These are phyloP conservation scores for Gallinago paraguaiae DNA, from an alignment of 2,113 vertebrate species.

Conservation along the genomic window DNA sequence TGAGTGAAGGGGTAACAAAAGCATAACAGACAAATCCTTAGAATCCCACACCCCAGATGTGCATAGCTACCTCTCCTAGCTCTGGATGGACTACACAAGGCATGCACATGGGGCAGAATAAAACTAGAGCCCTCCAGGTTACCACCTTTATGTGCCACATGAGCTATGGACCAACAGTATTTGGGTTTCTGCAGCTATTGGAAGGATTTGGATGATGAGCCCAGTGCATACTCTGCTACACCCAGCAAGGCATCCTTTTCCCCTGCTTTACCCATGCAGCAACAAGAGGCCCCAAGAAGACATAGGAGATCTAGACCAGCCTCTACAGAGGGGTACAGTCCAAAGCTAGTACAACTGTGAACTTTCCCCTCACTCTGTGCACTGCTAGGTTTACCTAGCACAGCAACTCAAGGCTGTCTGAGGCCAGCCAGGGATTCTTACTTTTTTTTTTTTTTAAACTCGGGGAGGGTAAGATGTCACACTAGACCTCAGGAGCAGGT, in stretches of 20 bases:
- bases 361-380: neutral
- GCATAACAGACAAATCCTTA: neutral
- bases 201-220: neutral
- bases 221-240: neutral
- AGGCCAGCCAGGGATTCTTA: neutral
- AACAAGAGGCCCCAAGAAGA: neutral
- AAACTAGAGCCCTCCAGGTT: neutral
- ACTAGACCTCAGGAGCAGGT: neutral
- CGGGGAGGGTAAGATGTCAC: neutral
- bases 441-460: neutral
- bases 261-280: neutral
- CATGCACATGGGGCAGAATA: neutral
- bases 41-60: neutral
- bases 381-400: neutral
- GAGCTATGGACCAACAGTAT: neutral
- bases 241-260: neutral
- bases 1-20: neutral
- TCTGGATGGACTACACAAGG: neutral
- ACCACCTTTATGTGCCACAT: neutral
- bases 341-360: neutral
- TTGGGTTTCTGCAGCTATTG: neutral
- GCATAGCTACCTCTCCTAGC: neutral
- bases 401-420: neutral
- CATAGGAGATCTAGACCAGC: rapidly evolving
- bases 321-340: neutral